These are phyloP conservation scores for Trissolcus brochymenae DNA, from an alignment of 2,888 invertebrate genomes.

Conservation along the genomic window DNA sequence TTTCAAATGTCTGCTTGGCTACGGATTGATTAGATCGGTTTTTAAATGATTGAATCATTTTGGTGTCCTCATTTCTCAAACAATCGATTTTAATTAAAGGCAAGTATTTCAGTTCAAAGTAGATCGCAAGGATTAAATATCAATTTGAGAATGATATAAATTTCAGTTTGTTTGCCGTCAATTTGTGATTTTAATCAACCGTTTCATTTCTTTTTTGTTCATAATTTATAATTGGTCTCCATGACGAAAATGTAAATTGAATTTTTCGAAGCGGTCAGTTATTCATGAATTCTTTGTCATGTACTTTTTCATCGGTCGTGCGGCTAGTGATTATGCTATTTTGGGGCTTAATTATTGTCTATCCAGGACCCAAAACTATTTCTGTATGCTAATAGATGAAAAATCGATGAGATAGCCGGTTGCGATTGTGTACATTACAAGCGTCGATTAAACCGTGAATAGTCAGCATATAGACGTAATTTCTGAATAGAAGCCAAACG, in stretches of 20 bases:
- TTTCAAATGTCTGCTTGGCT: background rate
- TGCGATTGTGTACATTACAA: conserved; percentile 33
- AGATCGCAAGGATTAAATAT: background rate
- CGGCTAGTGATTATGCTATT: conserved; percentile 1
- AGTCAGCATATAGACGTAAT: conserved; percentile 23
- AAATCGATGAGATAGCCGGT: conserved; percentile 29
- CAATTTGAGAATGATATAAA: background rate
- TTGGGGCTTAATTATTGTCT: conserved; percentile 11
- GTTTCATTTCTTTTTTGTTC: background rate
- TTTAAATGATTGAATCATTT: background rate
- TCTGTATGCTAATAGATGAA: conserved; percentile 6
- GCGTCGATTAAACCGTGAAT: conserved; percentile 39
- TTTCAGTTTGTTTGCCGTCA: no score
- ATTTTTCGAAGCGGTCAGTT: background rate
- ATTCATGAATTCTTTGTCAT: background rate
- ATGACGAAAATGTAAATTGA: background rate
- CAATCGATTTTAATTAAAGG: background rate
- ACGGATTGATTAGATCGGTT: background rate
- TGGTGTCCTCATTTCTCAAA: background rate
- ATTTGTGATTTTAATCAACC: no score
- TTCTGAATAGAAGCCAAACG: conserved; percentile 42
- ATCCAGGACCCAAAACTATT: conserved; percentile 10
- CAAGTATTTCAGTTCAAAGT: background rate
- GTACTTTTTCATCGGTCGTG: background rate
- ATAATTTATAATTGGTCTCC: background rate